Percentiles rank a stretch among this genome's conserved stretches.
Conservation (phyloP, 2,797 vertebrate genomes). For the Brachyrhaphis roseni region DNA sequence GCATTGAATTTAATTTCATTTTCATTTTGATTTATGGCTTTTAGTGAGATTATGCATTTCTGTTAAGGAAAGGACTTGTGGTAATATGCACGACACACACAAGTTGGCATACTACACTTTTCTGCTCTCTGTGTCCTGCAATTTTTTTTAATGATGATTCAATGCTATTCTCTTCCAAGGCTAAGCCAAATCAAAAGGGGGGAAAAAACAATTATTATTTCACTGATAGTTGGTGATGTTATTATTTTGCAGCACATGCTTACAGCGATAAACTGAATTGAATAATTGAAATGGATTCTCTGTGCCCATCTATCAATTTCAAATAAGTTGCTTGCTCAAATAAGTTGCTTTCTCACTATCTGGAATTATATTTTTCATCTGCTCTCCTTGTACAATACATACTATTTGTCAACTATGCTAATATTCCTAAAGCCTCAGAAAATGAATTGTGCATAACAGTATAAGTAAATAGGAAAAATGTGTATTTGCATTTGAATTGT, state of each 20-base stretch:
- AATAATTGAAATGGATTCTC: conserved; percentile 55
- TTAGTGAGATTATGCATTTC: conserved; percentile 82
- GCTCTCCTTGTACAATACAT: conserved; percentile 14
- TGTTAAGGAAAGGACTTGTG: conserved; percentile 74
- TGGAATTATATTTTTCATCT: conserved; percentile 8
- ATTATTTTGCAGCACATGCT: conserved; percentile 57
- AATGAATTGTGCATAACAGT: conserved; percentile 8
- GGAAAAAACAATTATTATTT: conserved; percentile 48
- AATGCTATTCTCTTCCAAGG: conserved; percentile 22
- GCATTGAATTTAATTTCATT: conserved; percentile 67
- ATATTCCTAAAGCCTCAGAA: conserved; percentile 10
- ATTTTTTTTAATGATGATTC: conserved; percentile 47
- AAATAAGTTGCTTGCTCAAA: conserved; percentile 38
- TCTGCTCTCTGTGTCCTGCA: conserved; percentile 30
- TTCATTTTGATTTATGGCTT: conserved; percentile 89
- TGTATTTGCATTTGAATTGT: conserved; percentile 16
- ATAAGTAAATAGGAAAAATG: neutral
- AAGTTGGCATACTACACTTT: conserved; percentile 39
- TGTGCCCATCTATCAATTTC: conserved; percentile 38
- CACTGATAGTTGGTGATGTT: conserved; percentile 58
- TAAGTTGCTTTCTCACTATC: conserved; percentile 31
- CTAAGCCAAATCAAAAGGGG: conserved; percentile 28
- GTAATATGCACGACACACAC: conserved; percentile 83
- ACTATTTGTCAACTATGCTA: conserved; percentile 29
- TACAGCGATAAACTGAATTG: conserved; percentile 53